Conservation (phyloP, 2,888 invertebrate genomes). For the Ophraella communa region DNA sequence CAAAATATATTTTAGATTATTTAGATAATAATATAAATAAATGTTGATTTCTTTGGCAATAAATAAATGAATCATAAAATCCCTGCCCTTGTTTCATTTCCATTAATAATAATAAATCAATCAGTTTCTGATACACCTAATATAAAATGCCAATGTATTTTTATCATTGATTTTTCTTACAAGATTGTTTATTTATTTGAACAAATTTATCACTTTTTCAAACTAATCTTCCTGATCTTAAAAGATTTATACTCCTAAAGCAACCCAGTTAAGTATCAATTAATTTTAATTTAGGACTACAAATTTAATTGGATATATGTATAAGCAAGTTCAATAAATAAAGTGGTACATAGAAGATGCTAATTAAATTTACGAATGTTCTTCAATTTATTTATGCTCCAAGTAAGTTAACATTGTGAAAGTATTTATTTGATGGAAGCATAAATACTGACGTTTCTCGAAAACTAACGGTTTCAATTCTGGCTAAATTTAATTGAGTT, state of each 20-base stretch:
- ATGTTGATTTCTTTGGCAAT: too few relatives aligned
- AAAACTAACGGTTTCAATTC: not conserved
- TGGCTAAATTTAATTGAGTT: not conserved
- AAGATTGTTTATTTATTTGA: too few relatives aligned
- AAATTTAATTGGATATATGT: not conserved
- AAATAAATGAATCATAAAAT: too few relatives aligned
- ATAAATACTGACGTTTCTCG: conserved; percentile 1
- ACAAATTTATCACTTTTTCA: too few relatives aligned
- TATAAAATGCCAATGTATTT: too few relatives aligned
- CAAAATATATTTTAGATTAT: too few relatives aligned
- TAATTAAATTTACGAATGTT: not conserved
- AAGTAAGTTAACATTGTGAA: conserved; percentile 4
- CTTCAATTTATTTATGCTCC: not conserved
- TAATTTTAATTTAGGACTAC: not conserved
- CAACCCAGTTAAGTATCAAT: not conserved
- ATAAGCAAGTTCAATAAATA: conserved; percentile 3
- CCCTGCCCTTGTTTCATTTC: too few relatives aligned
- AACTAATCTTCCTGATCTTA: too few relatives aligned
- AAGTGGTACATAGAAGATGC: not conserved
- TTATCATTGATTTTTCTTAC: too few relatives aligned
- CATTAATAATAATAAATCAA: too few relatives aligned
- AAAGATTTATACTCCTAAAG: not conserved
- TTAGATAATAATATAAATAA: too few relatives aligned
- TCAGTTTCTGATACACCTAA: too few relatives aligned
- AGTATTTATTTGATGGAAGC: not conserved